These are phyloP conservation scores for Aspidoscelis tigris DNA, from an alignment of 2,113 vertebrate species.

Conservation along the genomic window DNA sequence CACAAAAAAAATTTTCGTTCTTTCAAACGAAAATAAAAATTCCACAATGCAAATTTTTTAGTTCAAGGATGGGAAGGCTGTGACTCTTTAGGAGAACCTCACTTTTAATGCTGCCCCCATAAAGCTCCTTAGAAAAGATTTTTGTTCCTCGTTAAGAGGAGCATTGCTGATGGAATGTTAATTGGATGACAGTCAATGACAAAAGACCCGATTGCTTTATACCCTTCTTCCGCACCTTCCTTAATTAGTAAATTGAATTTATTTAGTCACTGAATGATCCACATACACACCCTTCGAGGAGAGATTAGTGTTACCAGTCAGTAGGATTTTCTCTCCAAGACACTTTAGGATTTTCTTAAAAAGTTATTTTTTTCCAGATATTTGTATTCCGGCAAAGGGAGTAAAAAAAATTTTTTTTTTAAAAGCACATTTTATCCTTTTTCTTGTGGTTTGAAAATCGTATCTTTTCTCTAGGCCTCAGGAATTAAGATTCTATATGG, in stretches of 20 bases:
- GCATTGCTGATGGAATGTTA: constrained; percentile 68
- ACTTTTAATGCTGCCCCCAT: rapidly evolving
- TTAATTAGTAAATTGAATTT: constrained; percentile 64
- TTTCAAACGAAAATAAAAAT: too few relatives aligned
- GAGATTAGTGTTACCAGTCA: constrained; percentile 49
- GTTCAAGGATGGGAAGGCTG: rapidly evolving
- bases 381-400: neutral
- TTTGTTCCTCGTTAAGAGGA: constrained; percentile 64
- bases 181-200: constrained; percentile 68
- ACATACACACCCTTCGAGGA: constrained; percentile 18
- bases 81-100: constrained; percentile 52
- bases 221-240: constrained; percentile 61
- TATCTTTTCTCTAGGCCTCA: too few relatives aligned
- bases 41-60: rapidly evolving
- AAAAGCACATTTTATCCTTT: constrained; percentile 5
- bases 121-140: constrained; percentile 45
- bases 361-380: neutral
- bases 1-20: too few relatives aligned
- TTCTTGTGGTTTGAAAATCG: neutral
- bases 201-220: constrained; percentile 34
- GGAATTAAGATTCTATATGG: neutral
- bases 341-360: constrained; percentile 32
- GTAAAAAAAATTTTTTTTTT: neutral
- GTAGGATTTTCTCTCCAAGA: constrained; percentile 53
- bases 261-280: constrained; percentile 60